Base-by-base conservation (phyloP, 2,797 vertebrate genomes). In the Hipposideros larvatus region DNA sequence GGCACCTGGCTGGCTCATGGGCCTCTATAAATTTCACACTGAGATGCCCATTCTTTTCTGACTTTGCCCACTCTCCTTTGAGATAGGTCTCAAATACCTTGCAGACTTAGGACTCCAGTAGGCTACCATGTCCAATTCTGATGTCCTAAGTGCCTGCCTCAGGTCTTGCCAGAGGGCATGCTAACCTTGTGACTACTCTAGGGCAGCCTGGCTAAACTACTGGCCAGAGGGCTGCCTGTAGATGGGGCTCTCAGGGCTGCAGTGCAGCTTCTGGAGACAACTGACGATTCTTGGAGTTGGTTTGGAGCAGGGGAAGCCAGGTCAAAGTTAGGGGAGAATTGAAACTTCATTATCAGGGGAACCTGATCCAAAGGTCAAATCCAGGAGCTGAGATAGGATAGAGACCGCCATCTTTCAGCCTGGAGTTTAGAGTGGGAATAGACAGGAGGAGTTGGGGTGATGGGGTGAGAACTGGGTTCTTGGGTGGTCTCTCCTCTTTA, bases 261-360 rank as follows among this genome's bases (percentile, higher is more conserved):
- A 55, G 43, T 68, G 93, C 74, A 83, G 26, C 34, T 61, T 87
- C 65, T 94, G 61, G 43, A n/a, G 22, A n/a, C 55, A 65, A 61
- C 75, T 95, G 46, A 70, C 75, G 31, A 77, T 91, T 55, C 55
- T 73, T 68, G 66, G 63, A 46, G 5, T 46, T 65, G n/a, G n/a
- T 87, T 77, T 77, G 80, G 57, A 94, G 59, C 48, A 93, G 59
- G 53, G 71, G 41, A 63, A 91, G 61, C 66, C 46, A 90, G n/a
- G 5, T 77, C 48, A 89, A 77, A 70, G 70, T 61, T 55, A 75
- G 66, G 15, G 41, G 34, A 68, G 28, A 73, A 31, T 15, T 75
- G 78, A 87, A 46, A 4, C 41, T 90, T 96, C 71, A 59, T 83
- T 65, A 73, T 28, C 53, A 73, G 66, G 70, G 19, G 41, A 94